Evolutionary conservation across 1,140 invertebrate genomes (phyloP).

Genomic region (Zaprionus davidi): DNA sequence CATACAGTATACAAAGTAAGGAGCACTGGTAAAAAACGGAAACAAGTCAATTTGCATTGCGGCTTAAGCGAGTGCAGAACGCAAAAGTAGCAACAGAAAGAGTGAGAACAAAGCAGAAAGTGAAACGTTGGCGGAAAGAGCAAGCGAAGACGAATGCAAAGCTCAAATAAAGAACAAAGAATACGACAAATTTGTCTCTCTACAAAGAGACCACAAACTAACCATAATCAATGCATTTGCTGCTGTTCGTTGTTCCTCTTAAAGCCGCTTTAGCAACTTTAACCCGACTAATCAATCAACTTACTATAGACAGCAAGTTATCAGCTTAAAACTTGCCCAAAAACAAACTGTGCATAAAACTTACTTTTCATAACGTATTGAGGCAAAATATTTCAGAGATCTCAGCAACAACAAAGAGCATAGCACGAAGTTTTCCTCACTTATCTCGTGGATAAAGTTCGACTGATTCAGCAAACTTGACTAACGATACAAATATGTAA

Average conservation of each 20-base stretch:
- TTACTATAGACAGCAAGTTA: constrained; percentile 46
- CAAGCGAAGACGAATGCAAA: constrained; percentile 17
- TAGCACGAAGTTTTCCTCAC: neutral
- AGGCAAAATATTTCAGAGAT: neutral
- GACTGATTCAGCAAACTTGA: neutral
- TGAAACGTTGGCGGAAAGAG: constrained; percentile 22
- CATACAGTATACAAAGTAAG: neutral
- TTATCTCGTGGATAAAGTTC: neutral
- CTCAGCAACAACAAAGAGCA: neutral
- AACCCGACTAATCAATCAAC: constrained; percentile 47
- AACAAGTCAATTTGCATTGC: constrained; percentile 81
- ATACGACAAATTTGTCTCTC: neutral
- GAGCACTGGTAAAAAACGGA: constrained; percentile 54
- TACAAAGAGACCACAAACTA: neutral
- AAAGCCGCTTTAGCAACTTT: constrained; percentile 35
- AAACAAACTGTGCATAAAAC: neutral
- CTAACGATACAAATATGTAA: neutral
- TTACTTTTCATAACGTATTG: constrained; percentile 18
- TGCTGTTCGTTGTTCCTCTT: neutral
- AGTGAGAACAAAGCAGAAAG: constrained; percentile 17
- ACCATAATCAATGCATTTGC: constrained; percentile 32
- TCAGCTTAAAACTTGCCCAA: constrained; percentile 35
- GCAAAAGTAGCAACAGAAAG: constrained; percentile 34
- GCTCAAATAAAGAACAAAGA: neutral
- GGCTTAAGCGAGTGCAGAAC: constrained; percentile 68